A percentile compares a stretch with the other conserved stretches of the same genome.
Conservation (phyloP, 2,797 vertebrate species). For the Oreochromis grahami region DNA sequence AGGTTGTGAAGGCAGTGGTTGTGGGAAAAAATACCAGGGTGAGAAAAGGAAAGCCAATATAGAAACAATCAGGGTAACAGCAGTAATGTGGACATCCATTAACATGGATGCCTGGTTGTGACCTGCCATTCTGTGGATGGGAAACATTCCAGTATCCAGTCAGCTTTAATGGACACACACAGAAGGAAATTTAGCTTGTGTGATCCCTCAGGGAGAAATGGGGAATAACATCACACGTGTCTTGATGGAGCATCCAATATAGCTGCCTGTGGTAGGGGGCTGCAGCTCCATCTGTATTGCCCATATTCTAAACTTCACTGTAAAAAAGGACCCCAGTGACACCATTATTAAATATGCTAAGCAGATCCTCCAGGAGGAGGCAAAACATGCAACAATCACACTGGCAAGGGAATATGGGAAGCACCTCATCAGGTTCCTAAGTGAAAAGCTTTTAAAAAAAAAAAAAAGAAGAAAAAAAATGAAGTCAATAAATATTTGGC, state of each 20-base stretch:
- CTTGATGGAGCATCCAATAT: neutral
- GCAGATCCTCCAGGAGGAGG: neutral
- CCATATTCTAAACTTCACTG: neutral
- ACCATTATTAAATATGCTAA: neutral
- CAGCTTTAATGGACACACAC: neutral
- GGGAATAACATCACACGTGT: neutral
- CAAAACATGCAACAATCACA: neutral
- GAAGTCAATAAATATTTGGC: neutral
- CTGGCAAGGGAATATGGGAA: neutral
- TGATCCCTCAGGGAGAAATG: neutral
- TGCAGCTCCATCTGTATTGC: neutral
- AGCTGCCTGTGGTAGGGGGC: neutral
- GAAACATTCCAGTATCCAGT: neutral
- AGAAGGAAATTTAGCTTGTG: neutral
- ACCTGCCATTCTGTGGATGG: neutral
- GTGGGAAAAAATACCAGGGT: rapidly evolving
- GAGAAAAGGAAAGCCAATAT: neutral
- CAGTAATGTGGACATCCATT: neutral
- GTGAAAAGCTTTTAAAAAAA: neutral
- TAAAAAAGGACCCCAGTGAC: neutral
- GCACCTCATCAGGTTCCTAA: neutral
- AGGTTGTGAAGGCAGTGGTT: neutral
- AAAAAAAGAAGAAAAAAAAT: neutral
- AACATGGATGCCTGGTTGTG: neutral
- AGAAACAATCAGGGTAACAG: neutral